These are phyloP conservation scores for Lacerta bilineata DNA, from an alignment of 2,797 vertebrate genomes.

Conservation along the genomic window DNA sequence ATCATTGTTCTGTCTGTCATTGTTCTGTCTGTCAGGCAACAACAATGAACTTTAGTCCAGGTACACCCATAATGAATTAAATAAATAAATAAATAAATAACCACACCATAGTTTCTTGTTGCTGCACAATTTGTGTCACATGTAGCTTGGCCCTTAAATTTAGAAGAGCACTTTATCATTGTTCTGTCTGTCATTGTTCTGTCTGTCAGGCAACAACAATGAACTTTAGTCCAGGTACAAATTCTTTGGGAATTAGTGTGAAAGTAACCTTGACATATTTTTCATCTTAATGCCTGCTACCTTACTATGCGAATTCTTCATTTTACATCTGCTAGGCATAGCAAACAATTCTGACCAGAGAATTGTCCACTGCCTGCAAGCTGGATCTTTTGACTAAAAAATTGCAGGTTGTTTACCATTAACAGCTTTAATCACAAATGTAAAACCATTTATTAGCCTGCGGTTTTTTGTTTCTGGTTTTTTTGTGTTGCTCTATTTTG, in stretches of 20 bases:
- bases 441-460: not conserved
- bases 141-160: too few species aligned
- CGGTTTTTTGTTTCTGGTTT: not conserved
- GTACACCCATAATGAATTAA: not conserved
- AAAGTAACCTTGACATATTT: constrained; percentile 32
- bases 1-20: not conserved
- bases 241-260: not conserved
- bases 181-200: not conserved
- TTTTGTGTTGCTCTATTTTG: not conserved
- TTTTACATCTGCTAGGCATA: not conserved
- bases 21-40: not conserved
- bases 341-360: not conserved
- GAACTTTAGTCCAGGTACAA: constrained; percentile 7
- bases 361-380: not conserved
- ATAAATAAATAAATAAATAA: too few species aligned
- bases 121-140: too few species aligned
- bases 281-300: not conserved
- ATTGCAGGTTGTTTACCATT: not conserved
- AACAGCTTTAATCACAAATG: constrained; percentile 16
- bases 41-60: constrained; percentile 15
- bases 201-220: not conserved
- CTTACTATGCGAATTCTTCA: not conserved
- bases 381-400: not conserved
- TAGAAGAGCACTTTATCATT: not conserved
- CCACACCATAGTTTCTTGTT: too few species aligned